Base-by-base conservation (phyloP, 2,797 vertebrate species). In the Arnoldichthys spilopterus region DNA sequence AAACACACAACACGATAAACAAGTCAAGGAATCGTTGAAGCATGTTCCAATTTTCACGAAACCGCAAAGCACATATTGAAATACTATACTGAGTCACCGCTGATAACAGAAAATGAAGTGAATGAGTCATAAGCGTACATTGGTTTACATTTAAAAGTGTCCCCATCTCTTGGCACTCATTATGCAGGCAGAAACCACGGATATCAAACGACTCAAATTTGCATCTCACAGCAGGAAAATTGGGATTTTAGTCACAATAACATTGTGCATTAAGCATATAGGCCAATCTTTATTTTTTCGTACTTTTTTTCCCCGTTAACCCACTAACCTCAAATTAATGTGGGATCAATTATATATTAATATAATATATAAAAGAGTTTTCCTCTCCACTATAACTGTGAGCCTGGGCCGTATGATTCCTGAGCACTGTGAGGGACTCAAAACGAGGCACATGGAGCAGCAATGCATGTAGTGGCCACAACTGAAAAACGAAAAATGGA, bases 1-100 rank as follows among this genome's bases (percentile, higher is more conserved):
- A 78, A 86, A 81, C 88, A 72, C 84, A 70, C 86, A 83, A 87
- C 74, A 87, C 30, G n/a, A 40, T 26, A 56, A 43, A 56, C 63
- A 53, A n/a, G 34, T 13, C 2, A 67, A 28, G 63, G 59, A 49
- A 28, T 47, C 22, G 2, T 8, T 67, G 61, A 76, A 51, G 49
- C 16, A 54, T 72, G 37, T 15, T 73, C 22, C 54, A 76, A 61
- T 64, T 34, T 30, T 59, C 30, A 6, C 9, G 1, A 34, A 56
- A 56, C 24, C 26, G 11, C n/a, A 34, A 53, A 53, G 20, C 67
- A 70, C 28, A 30, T 26, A 69, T n/a, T 53, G 28, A 51, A 24
- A 70, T 51, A 20, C 43, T 68, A 45, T 16, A 18, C 45, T 69
- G 67, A 69, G 18, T 69, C 49, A 63, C 28, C 45, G 56, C 16